Base-by-base conservation (phyloP, 2,113 vertebrate species). In the Bubo scandiacus region DNA sequence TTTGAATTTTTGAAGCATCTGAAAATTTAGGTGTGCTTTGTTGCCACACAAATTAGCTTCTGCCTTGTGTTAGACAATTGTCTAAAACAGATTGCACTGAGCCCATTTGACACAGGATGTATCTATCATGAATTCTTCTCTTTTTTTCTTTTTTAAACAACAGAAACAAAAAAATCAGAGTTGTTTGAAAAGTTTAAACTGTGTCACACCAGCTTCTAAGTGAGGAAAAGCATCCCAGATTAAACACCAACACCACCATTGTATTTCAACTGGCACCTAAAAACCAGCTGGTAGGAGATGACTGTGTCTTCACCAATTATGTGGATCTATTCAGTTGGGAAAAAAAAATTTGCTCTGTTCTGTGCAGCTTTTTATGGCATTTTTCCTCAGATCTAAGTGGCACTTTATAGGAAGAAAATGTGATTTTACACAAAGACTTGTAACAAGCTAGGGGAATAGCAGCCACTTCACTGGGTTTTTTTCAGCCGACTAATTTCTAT, bases 401-500 rank as follows among this genome's bases (percentile, higher is more conserved):
- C 11, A 40, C 51, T 91, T 87, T 79, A 52, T 15, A 81, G 43
- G 23, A 77, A 88, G 43, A 90, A 91, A 82, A 78, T 40, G 67
- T 81, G 52, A 43, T 86, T 94, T 93, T 92, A 42, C 27, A 66
- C n/a, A 75, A 89, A 83, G 58, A 26, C 57, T 82, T 78, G 40
- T 9, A 95, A 63, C 9, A 80, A 86, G 71, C 54, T 82, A 21
- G 25, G 23, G 57, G 26, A 83, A 87, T 20, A 89, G 90, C 78
- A 94, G 67, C 36, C 79, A 86, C 72, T 96, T 96, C 67, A 72
- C 23, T 75, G 40, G 4, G 2, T 0, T 92, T 77, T 79, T 91
- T 95, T 66, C 10, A 91, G 54, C 51, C 73, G 19, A 91, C 67
- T 95, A 91, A 96, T 96, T 96, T 95, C 88, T 96, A 49, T 96